These are phyloP conservation scores for Bimastos eiseni DNA, from an alignment of 2,888 invertebrate genomes.

Conservation along the genomic window DNA sequence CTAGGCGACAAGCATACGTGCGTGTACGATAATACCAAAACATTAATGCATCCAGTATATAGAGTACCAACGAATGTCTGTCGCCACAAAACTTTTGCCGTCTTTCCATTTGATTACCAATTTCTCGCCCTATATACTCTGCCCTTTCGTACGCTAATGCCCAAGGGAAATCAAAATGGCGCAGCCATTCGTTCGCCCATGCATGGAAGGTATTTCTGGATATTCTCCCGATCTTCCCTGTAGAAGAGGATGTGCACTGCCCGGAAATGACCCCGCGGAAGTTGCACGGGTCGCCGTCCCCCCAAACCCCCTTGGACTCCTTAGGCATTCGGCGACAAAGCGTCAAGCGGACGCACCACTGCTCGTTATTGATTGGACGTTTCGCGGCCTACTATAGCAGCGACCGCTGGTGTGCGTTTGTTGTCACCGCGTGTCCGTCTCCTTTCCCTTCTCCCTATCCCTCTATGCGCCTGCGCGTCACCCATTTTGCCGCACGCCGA, in stretches of 20 bases:
- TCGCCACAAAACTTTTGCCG: not conserved
- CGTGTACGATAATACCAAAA: too few species aligned
- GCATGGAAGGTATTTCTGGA: not conserved
- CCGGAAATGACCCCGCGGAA: not conserved
- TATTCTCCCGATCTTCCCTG: not conserved
- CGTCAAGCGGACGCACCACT: not conserved
- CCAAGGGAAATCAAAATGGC: not conserved
- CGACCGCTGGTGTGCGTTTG: too few species aligned
- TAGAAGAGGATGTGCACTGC: not conserved
- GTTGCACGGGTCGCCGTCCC: not conserved
- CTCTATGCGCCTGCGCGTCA: not conserved
- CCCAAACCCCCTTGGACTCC: not conserved
- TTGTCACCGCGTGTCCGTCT: not conserved
- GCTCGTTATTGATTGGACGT: not conserved
- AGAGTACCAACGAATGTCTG: not conserved
- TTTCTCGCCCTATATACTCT: not conserved
- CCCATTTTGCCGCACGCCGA: not conserved
- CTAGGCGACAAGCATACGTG: not conserved
- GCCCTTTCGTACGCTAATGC: not conserved
- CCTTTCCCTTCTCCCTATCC: not conserved
- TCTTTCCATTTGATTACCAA: not conserved
- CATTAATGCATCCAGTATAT: too few species aligned
- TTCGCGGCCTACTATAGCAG: not conserved
- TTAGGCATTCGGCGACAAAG: not conserved
- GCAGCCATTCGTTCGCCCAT: not conserved